Evolutionary conservation across 2,113 vertebrate genomes (phyloP), one percentile per base, ranked within the genome.

Genomic region (Gulo gulo): DNA sequence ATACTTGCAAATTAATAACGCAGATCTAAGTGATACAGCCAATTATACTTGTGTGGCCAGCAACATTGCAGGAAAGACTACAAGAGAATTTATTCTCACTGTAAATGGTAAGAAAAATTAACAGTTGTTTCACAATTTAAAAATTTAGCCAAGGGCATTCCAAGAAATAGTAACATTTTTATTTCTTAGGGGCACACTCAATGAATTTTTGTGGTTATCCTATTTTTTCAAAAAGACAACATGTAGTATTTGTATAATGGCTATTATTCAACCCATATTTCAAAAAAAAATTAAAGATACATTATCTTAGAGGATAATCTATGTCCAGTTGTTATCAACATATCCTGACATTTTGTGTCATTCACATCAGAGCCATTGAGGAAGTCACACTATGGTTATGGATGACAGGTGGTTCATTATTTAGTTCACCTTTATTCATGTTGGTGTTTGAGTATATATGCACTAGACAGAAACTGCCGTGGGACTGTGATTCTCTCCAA

Each of bases 1-100:
- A 89, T 99, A 99, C 96, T 97, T 99, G 95, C 99, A 99, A 98
- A 99, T 99, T 98, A 99, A 99, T 97, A 99, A 99, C 1, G 99
- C 99, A 23, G 99, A 99, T 67, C 98, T 99, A 26, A 96, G 97
- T 0, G 99, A 99, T 91, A 91, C 97, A 1, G 99, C 99, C 76
- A 99, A 97, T 95, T 99, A 99, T 76, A 99, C 99, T 1, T 99
- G 99, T 78, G 99, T 99, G 78, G 99, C 99, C 57, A 99, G 99
- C 91, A 99, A 99, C 84, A 88, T 99, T 11, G 99, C 99, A 36
- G 99, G 99, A 90, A 98, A 99, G 93, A 99, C 98, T 20, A 99
- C 99, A 15, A 99, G 99, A 67, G 98, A 99, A 98, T 99, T 99
- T 98, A 82, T 99, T 96, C 98, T 99, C 91, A 98, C 98, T 89